Percentiles rank a stretch among this genome's conserved stretches.
Evolutionary conservation across 2,797 vertebrate species (phyloP).

Genomic region (Bradypus variegatus): DNA sequence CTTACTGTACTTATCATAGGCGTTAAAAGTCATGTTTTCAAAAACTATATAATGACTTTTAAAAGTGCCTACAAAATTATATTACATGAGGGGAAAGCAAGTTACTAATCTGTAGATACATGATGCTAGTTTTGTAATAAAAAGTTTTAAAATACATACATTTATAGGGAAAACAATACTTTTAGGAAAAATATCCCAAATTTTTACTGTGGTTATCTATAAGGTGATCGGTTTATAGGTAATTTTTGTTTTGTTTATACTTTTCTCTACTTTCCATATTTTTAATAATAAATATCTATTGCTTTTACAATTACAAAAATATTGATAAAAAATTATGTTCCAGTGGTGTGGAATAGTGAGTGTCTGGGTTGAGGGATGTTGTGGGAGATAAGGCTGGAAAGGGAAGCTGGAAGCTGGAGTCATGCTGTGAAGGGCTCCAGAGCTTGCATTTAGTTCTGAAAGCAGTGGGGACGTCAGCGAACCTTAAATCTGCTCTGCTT

Average conservation of each 20-base stretch:
- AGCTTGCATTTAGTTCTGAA: neutral
- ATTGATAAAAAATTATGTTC: neutral
- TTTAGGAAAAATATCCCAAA: neutral
- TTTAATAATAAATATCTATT: constrained; percentile 17
- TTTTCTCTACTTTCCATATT: constrained; percentile 25
- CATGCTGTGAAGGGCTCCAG: fast-evolving
- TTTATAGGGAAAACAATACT: neutral
- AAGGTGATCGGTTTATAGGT: neutral
- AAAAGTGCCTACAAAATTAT: neutral
- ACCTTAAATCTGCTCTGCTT: neutral
- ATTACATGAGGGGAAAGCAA: neutral
- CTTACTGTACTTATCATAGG: neutral
- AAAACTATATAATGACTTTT: neutral
- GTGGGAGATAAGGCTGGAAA: neutral
- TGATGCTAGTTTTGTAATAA: neutral
- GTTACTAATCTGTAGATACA: neutral
- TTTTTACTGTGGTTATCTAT: neutral
- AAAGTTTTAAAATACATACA: neutral
- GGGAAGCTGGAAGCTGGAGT: neutral
- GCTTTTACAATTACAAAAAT: neutral
- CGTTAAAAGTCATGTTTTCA: neutral
- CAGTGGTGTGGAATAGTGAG: fast-evolving
- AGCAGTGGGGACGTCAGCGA: neutral
- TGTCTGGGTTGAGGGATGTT: neutral
- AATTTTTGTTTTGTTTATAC: constrained; percentile 26